Evolutionary conservation across 2,113 vertebrate genomes (phyloP).

Genomic region (Rhizomys pruinosus): DNA sequence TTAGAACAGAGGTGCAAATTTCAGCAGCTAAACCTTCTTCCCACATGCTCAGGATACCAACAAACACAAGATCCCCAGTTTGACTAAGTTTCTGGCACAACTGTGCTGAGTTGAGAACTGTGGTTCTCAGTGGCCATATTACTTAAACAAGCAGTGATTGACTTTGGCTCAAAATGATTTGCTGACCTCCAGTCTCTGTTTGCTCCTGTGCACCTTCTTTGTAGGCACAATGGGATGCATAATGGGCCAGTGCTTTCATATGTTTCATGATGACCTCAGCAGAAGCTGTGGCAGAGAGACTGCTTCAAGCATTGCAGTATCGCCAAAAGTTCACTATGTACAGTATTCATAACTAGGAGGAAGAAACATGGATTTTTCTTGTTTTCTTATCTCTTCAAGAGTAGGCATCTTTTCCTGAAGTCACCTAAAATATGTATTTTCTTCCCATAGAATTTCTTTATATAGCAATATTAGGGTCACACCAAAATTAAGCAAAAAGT

Average conservation of each 20-base stretch:
- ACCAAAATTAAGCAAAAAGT: not conserved
- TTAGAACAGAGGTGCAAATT: too few species aligned
- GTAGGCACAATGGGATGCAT: not conserved
- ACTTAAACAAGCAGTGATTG: not conserved
- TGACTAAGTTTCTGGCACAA: not conserved
- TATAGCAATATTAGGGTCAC: not conserved
- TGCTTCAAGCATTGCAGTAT: not conserved
- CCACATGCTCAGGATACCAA: not conserved
- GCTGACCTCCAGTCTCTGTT: not conserved
- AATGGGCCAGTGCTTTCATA: too few species aligned
- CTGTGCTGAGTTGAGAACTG: not conserved
- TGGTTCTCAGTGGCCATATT: not conserved
- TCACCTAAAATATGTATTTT: not conserved
- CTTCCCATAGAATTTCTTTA: not conserved
- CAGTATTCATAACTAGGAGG: not conserved
- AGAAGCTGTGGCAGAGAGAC: not conserved
- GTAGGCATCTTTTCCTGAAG: not conserved
- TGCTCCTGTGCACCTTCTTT: not conserved
- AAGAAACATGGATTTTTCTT: not conserved
- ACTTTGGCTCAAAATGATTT: not conserved
- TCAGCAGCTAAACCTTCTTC: not conserved
- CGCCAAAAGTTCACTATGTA: not conserved
- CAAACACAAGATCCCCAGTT: not conserved
- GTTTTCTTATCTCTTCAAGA: not conserved
- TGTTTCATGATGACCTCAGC: not conserved